These are phyloP conservation scores for Rousettus leschenaultii DNA, from an alignment of 2,113 vertebrate species.

Conservation along the genomic window DNA sequence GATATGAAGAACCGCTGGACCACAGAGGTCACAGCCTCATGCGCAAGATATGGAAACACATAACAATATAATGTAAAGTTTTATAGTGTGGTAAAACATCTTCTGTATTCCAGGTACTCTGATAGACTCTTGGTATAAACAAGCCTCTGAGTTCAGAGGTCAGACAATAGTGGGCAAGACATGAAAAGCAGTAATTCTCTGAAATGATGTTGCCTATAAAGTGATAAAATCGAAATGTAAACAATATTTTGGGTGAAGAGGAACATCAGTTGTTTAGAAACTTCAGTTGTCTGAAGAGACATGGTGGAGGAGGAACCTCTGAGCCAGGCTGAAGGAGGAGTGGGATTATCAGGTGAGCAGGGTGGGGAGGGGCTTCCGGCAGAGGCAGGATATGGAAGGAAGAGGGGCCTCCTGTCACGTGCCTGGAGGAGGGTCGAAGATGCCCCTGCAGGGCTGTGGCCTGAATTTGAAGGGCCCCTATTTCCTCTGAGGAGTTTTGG, in stretches of 20 bases:
- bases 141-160: neutral
- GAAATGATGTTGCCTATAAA: neutral
- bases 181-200: neutral
- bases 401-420: accelerated
- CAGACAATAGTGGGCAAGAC: neutral
- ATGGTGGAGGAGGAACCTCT: neutral
- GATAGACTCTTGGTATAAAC: neutral
- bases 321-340: neutral
- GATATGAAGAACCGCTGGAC: neutral
- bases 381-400: neutral
- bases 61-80: neutral
- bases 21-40: neutral
- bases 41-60: neutral
- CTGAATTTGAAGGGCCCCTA: neutral
- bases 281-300: neutral
- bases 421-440: neutral
- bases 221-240: neutral
- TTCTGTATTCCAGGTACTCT: neutral
- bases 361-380: neutral
- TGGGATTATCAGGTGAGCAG: neutral
- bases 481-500: neutral
- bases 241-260: neutral
- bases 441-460: neutral
- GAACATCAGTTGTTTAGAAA: neutral
- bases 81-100: neutral